Evolutionary conservation across 1,140 invertebrate genomes (phyloP).

Genomic region (Rhagoletis pomonella): DNA sequence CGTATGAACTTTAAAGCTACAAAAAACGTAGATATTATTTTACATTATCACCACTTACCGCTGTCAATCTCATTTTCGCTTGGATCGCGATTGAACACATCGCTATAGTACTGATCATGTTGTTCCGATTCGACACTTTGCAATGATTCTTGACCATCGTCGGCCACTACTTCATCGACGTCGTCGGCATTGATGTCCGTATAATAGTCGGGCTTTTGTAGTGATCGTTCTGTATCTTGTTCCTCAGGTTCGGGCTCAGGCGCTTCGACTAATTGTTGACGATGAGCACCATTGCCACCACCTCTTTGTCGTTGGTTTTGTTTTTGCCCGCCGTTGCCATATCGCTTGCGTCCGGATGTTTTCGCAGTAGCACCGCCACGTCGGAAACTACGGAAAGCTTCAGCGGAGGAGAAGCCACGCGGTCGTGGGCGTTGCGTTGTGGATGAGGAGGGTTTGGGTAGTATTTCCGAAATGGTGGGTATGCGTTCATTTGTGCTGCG

Average conservation of each 20-base stretch:
- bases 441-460: constrained; percentile 73
- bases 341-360: background rate
- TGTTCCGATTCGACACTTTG: constrained; percentile 81
- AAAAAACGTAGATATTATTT: too few species aligned
- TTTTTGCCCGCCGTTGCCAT: background rate
- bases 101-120: constrained; percentile 75
- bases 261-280: constrained; percentile 55
- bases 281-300: background rate
- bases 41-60: constrained; percentile 61
- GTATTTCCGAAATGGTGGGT: constrained; percentile 78
- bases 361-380: background rate
- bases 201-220: constrained; percentile 6
- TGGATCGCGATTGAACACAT: constrained; percentile 71
- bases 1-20: too few species aligned
- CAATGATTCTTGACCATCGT: constrained; percentile 74
- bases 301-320: background rate
- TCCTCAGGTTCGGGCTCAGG: constrained; percentile 57
- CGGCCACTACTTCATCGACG: constrained; percentile 64
- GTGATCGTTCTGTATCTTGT: background rate
- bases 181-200: constrained; percentile 36
- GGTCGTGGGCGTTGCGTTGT: constrained; percentile 60
- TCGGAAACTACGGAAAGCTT: constrained; percentile 11
- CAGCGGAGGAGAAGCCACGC: constrained; percentile 61
- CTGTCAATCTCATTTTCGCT: constrained; percentile 72
- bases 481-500: constrained; percentile 75